These are phyloP conservation scores for Lycia hirtaria DNA, from an alignment of 2,888 invertebrate genomes.

Conservation along the genomic window DNA sequence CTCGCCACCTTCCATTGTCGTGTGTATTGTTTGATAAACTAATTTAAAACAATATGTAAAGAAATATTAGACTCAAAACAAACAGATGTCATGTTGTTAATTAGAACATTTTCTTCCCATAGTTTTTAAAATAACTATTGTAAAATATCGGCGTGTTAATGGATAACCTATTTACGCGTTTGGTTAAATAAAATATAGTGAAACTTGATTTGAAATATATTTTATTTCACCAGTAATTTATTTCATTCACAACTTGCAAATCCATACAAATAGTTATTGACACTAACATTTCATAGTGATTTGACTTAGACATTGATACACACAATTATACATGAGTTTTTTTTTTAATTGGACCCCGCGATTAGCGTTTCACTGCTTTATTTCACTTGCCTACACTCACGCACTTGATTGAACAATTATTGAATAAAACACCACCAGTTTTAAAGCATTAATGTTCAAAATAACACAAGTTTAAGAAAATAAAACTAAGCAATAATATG, in stretches of 20 bases:
- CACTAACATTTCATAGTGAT: background rate
- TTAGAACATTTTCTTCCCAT: background rate
- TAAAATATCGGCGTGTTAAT: conserved; percentile 3
- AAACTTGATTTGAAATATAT: conserved; percentile 17
- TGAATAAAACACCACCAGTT: too few relatives aligned
- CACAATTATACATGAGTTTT: too few relatives aligned
- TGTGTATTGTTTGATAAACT: conserved; percentile 43
- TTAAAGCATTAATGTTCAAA: too few relatives aligned
- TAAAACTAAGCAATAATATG: too few relatives aligned
- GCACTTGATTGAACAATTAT: too few relatives aligned
- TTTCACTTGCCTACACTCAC: too few relatives aligned
- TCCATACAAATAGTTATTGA: background rate
- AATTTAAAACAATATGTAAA: conserved; percentile 51
- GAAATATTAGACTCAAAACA: conserved; percentile 68
- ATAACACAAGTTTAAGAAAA: too few relatives aligned
- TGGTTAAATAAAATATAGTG: conserved; percentile 10
- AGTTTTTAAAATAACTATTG: background rate
- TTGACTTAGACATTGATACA: background rate
- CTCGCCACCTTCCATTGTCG: conserved; percentile 76
- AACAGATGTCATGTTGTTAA: conserved; percentile 69
- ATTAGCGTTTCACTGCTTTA: too few relatives aligned
- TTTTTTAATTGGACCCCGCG: too few relatives aligned
- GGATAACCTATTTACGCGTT: conserved; percentile 10
- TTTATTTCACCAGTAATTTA: conserved; percentile 9
- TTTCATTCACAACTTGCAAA: background rate